These are phyloP conservation scores for Scaptomyza flava DNA, from an alignment of 2,888 invertebrate genomes.

Conservation along the genomic window DNA sequence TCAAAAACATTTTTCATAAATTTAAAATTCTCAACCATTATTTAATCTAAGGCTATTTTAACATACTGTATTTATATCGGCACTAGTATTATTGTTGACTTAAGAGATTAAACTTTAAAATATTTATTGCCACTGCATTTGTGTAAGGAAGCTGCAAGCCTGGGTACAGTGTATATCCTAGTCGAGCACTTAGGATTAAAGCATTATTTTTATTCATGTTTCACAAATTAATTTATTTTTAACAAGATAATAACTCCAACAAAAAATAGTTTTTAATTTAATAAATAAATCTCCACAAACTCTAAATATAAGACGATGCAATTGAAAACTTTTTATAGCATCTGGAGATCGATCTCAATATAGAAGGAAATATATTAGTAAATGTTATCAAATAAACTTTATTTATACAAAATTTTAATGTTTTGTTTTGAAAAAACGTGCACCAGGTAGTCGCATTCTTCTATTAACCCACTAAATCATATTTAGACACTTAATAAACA, in stretches of 20 bases:
- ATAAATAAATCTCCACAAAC: background rate
- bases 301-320: background rate
- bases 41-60: background rate
- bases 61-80: background rate
- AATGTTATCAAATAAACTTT: slow-evolving; percentile 58
- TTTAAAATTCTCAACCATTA: background rate
- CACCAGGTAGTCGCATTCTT: slow-evolving; percentile 70
- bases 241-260: background rate
- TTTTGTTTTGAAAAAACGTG: slow-evolving; percentile 33
- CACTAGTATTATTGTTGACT: background rate
- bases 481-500: slow-evolving; percentile 37
- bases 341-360: slow-evolving; percentile 52
- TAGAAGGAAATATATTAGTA: slow-evolving; percentile 13
- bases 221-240: background rate
- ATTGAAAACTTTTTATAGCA: background rate
- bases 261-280: background rate
- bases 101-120: background rate
- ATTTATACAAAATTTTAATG: slow-evolving; percentile 42
- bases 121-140: background rate
- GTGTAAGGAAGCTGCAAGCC: background rate
- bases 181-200: slow-evolving; percentile 3
- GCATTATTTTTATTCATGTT: background rate
- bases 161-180: slow-evolving; percentile 4
- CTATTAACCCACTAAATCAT: slow-evolving; percentile 41
- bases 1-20: background rate